Base-by-base conservation (phyloP, 2,888 invertebrate genomes). In the Agrilus biguttatus region DNA sequence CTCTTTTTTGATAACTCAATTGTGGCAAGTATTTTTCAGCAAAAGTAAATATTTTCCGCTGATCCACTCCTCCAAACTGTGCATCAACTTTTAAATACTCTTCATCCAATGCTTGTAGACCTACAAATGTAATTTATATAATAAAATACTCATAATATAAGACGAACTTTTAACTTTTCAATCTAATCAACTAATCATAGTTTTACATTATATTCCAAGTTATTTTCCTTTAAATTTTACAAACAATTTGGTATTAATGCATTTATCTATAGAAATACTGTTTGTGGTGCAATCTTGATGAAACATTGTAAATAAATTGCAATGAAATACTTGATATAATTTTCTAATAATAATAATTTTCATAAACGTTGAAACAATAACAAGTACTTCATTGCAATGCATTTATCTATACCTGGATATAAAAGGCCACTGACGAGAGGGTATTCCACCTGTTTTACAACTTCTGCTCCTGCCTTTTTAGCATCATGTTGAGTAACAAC, bases 11-110 rank as follows among this genome's bases (percentile, higher is more conserved):
- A 66, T 93, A 96, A 2, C 97, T 96, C 47, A 99, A 67, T 58
- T 86, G 83, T 2, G 97, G 97, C 52, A 98, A 72, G 65, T 96
- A 96, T 68, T 97, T 96, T 67, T 98, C 97, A 45, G 97, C 80
- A 67, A 96, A 83, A 12, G 95, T 96, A 63, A 99, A 99, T 55
- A 99, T 99, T 73, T 98, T 99, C 49, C 98, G 76, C 67, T 99
- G 98, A 71, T 99, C 98, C 3, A 98, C 88, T 28, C 98, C 98
- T 50, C 98, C 98, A 72, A 99, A 98, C 63, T 99, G 98, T n/a
- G 96, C 98, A 73, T 99, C 98, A 21, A 95, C 90, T 67, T 92
- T 87, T n/a, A 99, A 72, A 63, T 98, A 93, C 66, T 98, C 91
- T 68, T 99, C 98, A 72, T 99, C 98, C 45, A 99, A 71, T 1